A percentile compares a stretch with the other conserved stretches of the same genome.
Conservation (phyloP, 2,113 vertebrate species). For the Nycticryphes semicollaris region DNA sequence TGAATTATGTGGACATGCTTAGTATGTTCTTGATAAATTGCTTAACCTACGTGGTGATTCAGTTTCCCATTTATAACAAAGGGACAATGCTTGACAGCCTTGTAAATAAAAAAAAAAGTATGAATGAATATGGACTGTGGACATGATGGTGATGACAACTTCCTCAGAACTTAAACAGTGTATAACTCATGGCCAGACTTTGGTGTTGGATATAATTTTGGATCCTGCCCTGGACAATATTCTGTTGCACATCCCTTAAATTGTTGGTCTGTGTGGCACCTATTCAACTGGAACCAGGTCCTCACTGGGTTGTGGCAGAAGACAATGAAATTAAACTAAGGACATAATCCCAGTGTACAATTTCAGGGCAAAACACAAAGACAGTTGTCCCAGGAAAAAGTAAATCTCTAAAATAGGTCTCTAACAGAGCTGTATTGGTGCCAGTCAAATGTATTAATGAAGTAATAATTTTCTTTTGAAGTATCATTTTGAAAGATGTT, state of each 20-base stretch:
- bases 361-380: neutral
- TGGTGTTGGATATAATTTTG: neutral
- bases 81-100: neutral
- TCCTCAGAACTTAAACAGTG: neutral
- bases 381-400: neutral
- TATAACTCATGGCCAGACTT: neutral
- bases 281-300: neutral
- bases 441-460: neutral
- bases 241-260: neutral
- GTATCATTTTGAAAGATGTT: neutral
- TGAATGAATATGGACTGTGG: neutral
- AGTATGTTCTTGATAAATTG: neutral
- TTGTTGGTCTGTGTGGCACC: neutral
- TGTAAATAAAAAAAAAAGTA: neutral
- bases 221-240: neutral
- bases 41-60: neutral
- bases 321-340: neutral
- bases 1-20: neutral
- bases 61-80: neutral
- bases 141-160: neutral
- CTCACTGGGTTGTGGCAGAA: neutral
- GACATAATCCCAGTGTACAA: neutral
- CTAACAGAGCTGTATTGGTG: neutral
- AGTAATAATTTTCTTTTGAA: neutral
- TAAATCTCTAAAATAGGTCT: neutral